Evolutionary conservation across 2,113 vertebrate species (phyloP).

Genomic region (Lophius piscatorius): DNA sequence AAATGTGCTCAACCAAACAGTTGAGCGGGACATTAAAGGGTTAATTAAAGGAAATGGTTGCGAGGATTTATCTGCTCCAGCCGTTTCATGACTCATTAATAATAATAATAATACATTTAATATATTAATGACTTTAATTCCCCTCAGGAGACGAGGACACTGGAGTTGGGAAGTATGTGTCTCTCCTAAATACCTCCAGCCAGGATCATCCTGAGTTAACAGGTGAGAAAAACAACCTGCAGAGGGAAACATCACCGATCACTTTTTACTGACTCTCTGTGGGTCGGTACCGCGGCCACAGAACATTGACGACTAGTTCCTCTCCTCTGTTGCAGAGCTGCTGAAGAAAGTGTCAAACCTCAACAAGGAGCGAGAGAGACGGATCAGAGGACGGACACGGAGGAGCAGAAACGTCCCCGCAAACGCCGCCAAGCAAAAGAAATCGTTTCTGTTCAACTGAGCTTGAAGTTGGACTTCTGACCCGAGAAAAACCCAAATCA

Average conservation of each 20-base stretch:
- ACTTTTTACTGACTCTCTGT: conserved; percentile 6
- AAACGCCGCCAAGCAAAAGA: conserved; percentile 12
- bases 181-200: conserved; percentile 64
- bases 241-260: not conserved
- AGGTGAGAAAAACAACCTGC: conserved; percentile 52
- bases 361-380: conserved; percentile 48
- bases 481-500: no score
- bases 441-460: not conserved
- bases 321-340: conserved; percentile 51
- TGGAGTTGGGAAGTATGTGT: conserved; percentile 64
- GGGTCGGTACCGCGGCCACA: conserved; percentile 7
- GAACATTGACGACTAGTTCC: not conserved
- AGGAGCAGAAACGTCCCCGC: conserved; percentile 31
- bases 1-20: no score
- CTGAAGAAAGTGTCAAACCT: conserved; percentile 71
- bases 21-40: no score
- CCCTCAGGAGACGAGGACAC: conserved; percentile 52
- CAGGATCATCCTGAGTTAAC: conserved; percentile 69
- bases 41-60: no score
- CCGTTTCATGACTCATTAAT: no score
- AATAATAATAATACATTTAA: no score
- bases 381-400: conserved; percentile 32
- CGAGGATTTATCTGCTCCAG: no score
- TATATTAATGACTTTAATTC: not conserved
- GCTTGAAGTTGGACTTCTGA: no score